These are phyloP conservation scores for Amazona vittata DNA, from an alignment of 2,113 vertebrate species.

Conservation along the genomic window DNA sequence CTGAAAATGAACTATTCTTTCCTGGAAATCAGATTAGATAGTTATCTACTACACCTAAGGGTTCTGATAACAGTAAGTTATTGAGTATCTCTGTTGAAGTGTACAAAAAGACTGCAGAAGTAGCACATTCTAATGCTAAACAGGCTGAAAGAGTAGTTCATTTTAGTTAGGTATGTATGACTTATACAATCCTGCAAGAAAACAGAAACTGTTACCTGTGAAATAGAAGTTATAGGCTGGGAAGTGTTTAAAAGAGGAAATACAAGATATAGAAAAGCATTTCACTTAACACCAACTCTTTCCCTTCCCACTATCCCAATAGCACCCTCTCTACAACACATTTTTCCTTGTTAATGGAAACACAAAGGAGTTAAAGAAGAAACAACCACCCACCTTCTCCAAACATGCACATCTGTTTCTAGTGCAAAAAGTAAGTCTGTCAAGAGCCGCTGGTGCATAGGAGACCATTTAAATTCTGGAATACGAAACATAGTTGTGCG, in stretches of 20 bases:
- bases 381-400: constrained; percentile 87
- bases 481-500: constrained; percentile 99
- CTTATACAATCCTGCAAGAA: neutral
- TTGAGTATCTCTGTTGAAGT: neutral
- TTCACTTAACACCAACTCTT: neutral
- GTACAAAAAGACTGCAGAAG: neutral
- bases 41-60: neutral
- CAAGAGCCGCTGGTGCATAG: constrained; percentile 96
- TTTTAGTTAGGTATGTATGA: neutral
- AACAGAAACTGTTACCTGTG: neutral
- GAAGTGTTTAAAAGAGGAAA: neutral
- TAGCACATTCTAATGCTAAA: neutral
- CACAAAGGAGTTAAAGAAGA: neutral
- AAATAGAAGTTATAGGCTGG: neutral
- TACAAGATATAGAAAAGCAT: neutral
- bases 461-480: constrained; percentile 99
- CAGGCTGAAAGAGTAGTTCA: neutral
- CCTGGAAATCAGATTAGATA: neutral
- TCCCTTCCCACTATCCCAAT: neutral
- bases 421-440: constrained; percentile 96
- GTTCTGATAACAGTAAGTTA: neutral
- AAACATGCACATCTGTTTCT: constrained; percentile 97
- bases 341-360: neutral
- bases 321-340: neutral
- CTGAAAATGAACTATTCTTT: neutral